A percentile compares a stretch with the other conserved stretches of the same genome.
Evolutionary conservation across 2,113 vertebrate species (phyloP).

Genomic region (Noturus placidus): DNA sequence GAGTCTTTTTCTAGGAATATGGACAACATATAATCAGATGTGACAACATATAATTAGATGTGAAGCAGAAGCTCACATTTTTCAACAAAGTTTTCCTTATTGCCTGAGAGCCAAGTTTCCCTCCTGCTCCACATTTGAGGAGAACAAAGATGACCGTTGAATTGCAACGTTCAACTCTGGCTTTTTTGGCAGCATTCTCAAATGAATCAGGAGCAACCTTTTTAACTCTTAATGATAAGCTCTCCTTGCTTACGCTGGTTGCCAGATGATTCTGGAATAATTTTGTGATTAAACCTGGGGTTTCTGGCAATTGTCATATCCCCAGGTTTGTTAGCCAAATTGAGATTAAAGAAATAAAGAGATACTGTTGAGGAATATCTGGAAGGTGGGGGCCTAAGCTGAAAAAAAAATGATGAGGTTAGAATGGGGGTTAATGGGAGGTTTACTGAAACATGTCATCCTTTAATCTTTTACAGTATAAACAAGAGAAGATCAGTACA

Average conservation of each 20-base stretch:
- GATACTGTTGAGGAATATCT: background rate
- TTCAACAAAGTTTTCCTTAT: background rate
- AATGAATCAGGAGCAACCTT: background rate
- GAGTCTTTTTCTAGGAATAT: background rate
- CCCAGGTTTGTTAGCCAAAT: background rate
- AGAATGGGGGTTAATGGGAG: background rate
- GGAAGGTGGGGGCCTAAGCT: background rate
- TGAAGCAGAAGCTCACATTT: background rate
- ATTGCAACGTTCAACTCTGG: background rate
- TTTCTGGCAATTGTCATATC: background rate
- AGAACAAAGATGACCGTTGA: background rate
- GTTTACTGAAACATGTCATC: background rate
- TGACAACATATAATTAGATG: background rate
- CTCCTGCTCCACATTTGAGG: background rate
- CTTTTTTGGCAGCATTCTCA: background rate
- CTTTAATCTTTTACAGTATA: slow-evolving; percentile 31
- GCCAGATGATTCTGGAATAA: background rate
- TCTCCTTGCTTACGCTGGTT: background rate
- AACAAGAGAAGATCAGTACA: slow-evolving; percentile 29
- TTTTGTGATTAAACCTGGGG: background rate
- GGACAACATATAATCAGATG: background rate
- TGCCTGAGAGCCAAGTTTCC: background rate
- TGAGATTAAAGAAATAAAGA: background rate
- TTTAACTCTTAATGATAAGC: too few relatives aligned
- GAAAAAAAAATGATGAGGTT: background rate